Evolutionary conservation across 2,113 vertebrate species (phyloP).

Genomic region (Hyperopisus bebe): DNA sequence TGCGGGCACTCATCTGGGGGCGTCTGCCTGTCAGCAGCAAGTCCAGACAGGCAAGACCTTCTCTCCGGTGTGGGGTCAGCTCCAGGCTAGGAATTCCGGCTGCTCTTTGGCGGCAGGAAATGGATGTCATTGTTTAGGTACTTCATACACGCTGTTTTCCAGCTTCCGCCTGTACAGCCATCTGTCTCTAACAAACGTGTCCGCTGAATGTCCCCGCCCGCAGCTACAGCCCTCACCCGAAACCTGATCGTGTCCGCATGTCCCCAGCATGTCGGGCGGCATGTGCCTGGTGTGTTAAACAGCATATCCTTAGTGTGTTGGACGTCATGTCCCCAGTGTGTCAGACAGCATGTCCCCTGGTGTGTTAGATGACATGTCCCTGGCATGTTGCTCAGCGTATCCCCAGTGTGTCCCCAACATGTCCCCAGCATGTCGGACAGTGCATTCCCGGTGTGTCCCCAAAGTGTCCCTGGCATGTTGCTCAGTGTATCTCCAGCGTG

Average conservation of each 20-base stretch:
- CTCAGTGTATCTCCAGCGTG: fast-evolving
- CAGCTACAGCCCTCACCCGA: not conserved
- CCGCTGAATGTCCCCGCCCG: not conserved
- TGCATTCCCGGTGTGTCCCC: not conserved
- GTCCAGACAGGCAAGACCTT: not conserved
- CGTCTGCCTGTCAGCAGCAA: not conserved
- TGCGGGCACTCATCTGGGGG: not conserved
- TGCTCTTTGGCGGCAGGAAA: not conserved
- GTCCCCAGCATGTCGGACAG: not conserved
- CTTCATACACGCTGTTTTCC: not conserved
- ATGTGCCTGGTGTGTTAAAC: not conserved
- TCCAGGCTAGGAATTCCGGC: not conserved
- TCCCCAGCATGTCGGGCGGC: not conserved
- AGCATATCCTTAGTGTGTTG: not conserved
- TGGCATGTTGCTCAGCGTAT: not conserved
- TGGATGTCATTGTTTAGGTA: not conserved
- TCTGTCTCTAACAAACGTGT: not conserved
- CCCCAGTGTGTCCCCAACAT: not conserved
- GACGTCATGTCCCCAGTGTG: not conserved
- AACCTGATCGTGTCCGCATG: not conserved
- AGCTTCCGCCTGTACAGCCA: not conserved
- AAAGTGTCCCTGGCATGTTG: not conserved
- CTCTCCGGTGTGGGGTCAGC: not conserved
- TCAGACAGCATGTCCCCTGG: not conserved
- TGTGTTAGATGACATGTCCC: too few species aligned